These are phyloP conservation scores for Pogonocichla stellata DNA, from an alignment of 2,113 vertebrate species.

Conservation along the genomic window DNA sequence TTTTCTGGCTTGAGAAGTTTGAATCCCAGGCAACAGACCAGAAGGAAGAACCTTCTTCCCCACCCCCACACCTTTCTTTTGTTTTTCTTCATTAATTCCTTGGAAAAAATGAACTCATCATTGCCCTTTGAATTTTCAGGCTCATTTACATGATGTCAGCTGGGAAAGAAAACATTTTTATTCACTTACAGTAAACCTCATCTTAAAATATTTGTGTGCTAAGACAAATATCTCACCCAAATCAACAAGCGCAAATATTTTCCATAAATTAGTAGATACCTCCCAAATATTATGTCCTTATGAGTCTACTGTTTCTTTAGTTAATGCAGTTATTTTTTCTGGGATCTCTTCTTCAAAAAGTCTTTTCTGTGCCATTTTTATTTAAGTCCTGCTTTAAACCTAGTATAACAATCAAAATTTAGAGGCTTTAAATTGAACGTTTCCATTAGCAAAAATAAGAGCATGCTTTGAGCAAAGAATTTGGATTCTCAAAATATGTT, in stretches of 20 bases:
- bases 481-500: background rate
- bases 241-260: background rate
- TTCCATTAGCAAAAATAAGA: background rate
- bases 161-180: slow-evolving; percentile 14
- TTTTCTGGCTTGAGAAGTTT: background rate
- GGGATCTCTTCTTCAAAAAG: background rate
- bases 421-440: background rate
- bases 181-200: background rate
- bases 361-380: background rate
- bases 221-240: background rate
- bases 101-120: background rate
- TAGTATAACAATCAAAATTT: background rate
- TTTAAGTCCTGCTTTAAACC: background rate
- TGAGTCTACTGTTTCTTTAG: background rate
- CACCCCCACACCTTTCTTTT: background rate
- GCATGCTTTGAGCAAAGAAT: background rate
- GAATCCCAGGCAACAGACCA: background rate
- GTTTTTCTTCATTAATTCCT: background rate
- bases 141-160: background rate
- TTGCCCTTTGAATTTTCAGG: slow-evolving; percentile 15
- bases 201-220: background rate
- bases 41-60: background rate
- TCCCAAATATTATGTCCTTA: background rate
- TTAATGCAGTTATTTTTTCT: background rate
- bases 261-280: background rate